Evolutionary conservation across 2,888 invertebrate genomes (phyloP), one percentile per base, ranked within the genome.

Genomic region (Ashinkailepas kermadecensis): DNA sequence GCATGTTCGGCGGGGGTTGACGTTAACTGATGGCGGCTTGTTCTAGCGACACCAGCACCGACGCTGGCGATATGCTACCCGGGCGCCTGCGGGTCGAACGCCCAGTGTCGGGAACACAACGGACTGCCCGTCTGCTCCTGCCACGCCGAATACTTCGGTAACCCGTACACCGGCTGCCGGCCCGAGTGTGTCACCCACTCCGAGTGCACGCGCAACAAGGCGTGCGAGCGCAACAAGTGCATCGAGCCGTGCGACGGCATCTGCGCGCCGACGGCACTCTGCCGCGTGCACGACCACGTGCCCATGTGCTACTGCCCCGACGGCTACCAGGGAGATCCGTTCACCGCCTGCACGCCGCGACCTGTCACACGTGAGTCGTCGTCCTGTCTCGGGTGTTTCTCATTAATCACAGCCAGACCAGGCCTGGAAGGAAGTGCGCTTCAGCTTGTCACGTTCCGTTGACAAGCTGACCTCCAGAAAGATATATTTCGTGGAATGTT

Each of bases 161-260:
- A 95, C 89, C 95, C 95, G 6, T 91, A 91, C 84, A 88, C 80
- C 87, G 93, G 93, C 78, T 95, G 95, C 91, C 93, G 84, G 92
- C 93, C 95, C 85, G 93, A 94, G 88, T 95, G 95, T 87, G 92
- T 93, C 85, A 91, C 93, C 82, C 94, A 94, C 86, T 92, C 93
- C 0, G 95, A 95, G 87, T 95, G 95, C 86, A 86, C 90, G 93
- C 87, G 90, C 92, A 84, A 84, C 81, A 94, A 94, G n/a, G 94
- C 94, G 21, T 95, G 95, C 86, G 91, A 95, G 59, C 92, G 92
- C 84, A 93, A 81, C 25, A 59, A 82, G 81, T 94, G 94, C 86
- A 88, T 88, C 83, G 92, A 94, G 86, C 94, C 94, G 39, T 94
- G 94, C 86, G 88, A 90, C 3, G 92, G 92, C 81, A 91, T 91